Conservation (phyloP, 2,113 vertebrate species). For the Chionodraco myersi region DNA sequence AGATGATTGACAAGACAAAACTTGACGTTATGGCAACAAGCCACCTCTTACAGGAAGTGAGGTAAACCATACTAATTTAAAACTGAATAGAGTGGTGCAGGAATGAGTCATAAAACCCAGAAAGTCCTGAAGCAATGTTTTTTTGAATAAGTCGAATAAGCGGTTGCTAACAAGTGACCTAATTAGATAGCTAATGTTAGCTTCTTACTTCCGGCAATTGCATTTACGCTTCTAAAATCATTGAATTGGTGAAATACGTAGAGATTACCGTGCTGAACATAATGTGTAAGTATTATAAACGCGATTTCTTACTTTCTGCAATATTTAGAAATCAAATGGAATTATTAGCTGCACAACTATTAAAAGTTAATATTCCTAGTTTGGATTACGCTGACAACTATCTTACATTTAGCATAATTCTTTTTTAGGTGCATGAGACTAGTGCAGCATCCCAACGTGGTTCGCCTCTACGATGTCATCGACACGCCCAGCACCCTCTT, state of each 20-base stretch:
- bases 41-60: constrained; percentile 91
- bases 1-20: constrained; percentile 93
- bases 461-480: constrained; percentile 91
- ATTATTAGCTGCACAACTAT: neutral
- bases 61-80: constrained; percentile 51
- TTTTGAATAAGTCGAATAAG: too few species aligned
- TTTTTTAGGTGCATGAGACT: constrained; percentile 87
- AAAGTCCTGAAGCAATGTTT: too few species aligned
- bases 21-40: constrained; percentile 85
- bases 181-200: too few species aligned
- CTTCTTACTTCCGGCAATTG: too few species aligned
- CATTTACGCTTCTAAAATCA: too few species aligned
- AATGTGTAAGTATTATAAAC: too few species aligned
- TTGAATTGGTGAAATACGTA: too few species aligned
- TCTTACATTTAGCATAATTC: neutral
- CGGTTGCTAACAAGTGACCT: too few species aligned
- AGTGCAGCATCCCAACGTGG: constrained; percentile 92
- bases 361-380: neutral
- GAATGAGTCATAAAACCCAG: neutral
- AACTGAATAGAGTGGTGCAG: neutral
- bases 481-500: constrained; percentile 91
- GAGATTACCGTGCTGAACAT: too few species aligned
- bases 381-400: neutral
- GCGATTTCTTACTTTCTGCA: too few species aligned
- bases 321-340: too few species aligned